Base-by-base conservation (phyloP, 2,888 invertebrate species). In the Agriopis aurantiaria region DNA sequence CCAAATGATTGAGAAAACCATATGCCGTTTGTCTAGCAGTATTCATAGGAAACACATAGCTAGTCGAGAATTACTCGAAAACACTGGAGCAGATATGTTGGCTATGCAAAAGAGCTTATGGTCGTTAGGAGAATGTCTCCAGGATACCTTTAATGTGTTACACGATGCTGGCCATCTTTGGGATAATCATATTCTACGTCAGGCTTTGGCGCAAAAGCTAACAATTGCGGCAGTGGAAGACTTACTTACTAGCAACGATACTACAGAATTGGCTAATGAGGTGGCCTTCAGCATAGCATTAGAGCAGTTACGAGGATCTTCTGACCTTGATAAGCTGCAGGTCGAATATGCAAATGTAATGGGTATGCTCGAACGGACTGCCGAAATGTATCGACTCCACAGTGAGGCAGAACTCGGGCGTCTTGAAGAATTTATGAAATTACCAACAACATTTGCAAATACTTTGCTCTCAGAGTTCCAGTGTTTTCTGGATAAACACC, bases 141-240 rank as follows among this genome's bases (percentile, higher is more conserved):
- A 84, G 53, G 84, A 88, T 71, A 91, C 89, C 0, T 90, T 84
- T 72, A 73, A 69, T 43, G 77, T 91, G 68, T 80, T 93, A 66
- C 82, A 89, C 61, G 85, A 91, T 57, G 88, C 91, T 2, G 86
- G 87, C 33, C 89, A 90, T 80, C 82, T 93, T 17, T 92, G 89
- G 87, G 90, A 91, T 74, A 80, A 85, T 68, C 93, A 92, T 76
- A 88, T 91, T 73, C 65, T 88, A 63, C 89, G 93, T 12, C 81
- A 86, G 40, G 89, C 86, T 65, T 82, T 88, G 14, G 89, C 86
- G 33, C 91, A 90, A 76, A 91, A 88, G 69, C 75, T 93, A 43
- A 90, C 89, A 5, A 84, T 90, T 60, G 85, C 89, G n/a, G 86
- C 88, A 46, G 88, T 93, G 7, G 93, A 93, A 82, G 91, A 92